These are phyloP conservation scores for Vanacampus margaritifer DNA, from an alignment of 2,113 vertebrate species.

Conservation along the genomic window DNA sequence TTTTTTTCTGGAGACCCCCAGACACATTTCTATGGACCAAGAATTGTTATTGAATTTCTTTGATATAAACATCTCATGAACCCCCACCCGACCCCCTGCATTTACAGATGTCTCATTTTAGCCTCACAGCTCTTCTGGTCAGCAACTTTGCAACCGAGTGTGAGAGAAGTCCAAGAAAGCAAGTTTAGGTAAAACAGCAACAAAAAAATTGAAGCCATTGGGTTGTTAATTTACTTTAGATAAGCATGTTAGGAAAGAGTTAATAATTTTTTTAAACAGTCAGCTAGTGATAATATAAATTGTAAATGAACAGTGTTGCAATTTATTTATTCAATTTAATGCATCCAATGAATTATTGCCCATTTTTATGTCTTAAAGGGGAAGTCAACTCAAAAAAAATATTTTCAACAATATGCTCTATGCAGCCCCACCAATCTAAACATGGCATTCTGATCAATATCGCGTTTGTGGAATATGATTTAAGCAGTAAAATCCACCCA, in stretches of 20 bases:
- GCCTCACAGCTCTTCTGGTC: neutral
- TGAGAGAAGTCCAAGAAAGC: neutral
- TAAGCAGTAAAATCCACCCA: no score
- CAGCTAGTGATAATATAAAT: neutral
- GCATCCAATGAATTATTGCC: neutral
- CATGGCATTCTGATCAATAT: no score
- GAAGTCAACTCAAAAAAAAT: no score
- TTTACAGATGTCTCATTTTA: neutral
- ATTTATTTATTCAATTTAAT: neutral
- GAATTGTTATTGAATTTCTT: neutral
- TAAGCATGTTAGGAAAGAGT: neutral
- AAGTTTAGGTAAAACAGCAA: neutral
- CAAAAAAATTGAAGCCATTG: neutral
- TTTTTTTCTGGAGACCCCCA: no score
- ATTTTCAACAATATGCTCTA: no score
- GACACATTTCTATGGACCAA: neutral
- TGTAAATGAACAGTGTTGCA: neutral
- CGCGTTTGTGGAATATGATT: no score
- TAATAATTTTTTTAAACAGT: neutral
- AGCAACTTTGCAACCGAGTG: neutral
- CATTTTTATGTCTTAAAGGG: neutral
- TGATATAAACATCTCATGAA: neutral
- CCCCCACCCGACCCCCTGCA: no score
- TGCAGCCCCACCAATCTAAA: no score
- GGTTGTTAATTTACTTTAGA: neutral